Percentiles rank a stretch among this genome's conserved stretches.
These are phyloP conservation scores for Notocelia uddmanniana DNA, from an alignment of 2,888 invertebrate genomes.

Conservation along the genomic window DNA sequence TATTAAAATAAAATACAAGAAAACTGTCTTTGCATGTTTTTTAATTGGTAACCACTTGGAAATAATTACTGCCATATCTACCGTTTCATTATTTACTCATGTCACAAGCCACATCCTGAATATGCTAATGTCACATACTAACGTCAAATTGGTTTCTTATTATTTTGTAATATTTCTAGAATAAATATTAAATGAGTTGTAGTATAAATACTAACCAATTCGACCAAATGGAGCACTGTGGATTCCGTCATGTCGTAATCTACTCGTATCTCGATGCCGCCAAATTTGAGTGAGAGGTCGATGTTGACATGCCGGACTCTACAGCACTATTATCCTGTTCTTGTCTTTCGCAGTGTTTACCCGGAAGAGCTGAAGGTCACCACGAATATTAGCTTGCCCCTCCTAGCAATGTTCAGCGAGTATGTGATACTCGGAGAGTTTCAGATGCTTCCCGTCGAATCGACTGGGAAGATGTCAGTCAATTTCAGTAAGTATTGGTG, in stretches of 20 bases:
- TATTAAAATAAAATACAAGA: too few relatives aligned
- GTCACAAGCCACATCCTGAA: too few relatives aligned
- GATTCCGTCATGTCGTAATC: conserved; percentile 4
- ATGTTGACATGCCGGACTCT: conserved; percentile 9
- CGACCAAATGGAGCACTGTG: conserved; percentile 4
- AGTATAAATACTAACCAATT: background rate
- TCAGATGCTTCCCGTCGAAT: conserved; percentile 85
- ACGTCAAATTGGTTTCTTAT: background rate
- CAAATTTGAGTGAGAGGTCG: conserved; percentile 12
- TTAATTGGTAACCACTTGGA: too few relatives aligned
- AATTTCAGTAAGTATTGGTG: conserved; percentile 83
- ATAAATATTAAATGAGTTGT: background rate
- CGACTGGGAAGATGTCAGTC: conserved; percentile 84
- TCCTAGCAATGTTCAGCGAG: conserved; percentile 73
- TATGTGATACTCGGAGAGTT: conserved; percentile 82
- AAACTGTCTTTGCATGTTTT: too few relatives aligned
- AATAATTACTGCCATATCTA: too few relatives aligned
- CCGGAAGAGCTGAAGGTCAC: conserved; percentile 77
- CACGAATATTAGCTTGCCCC: conserved; percentile 76
- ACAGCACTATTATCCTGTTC: background rate
- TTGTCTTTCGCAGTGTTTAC: conserved; percentile 65
- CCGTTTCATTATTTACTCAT: too few relatives aligned
- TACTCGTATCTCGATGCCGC: background rate
- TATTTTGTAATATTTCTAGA: background rate
- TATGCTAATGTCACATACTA: too few relatives aligned